A percentile compares a stretch with the other conserved stretches of the same genome.
Conservation (phyloP, 2,113 vertebrate species). For the Solea senegalensis region DNA sequence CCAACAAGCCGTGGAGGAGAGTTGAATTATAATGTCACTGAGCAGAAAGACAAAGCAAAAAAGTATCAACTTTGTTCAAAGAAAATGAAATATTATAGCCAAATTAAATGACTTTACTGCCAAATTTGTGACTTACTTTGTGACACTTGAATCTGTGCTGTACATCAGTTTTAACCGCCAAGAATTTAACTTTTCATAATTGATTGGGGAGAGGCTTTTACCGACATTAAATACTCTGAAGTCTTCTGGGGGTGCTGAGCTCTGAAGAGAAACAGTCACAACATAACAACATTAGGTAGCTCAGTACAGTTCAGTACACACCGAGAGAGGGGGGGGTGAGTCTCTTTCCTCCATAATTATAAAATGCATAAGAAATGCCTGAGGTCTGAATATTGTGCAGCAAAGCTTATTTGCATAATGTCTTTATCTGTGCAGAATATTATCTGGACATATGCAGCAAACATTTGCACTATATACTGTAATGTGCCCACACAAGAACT, state of each 20-base stretch:
- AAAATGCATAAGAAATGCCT: constrained; percentile 25
- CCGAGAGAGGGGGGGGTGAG: constrained; percentile 11
- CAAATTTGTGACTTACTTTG: constrained; percentile 84
- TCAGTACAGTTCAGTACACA: constrained; percentile 11
- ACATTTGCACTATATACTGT: neutral
- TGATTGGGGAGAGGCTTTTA: constrained; percentile 90
- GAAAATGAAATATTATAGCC: neutral
- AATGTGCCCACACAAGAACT: neutral
- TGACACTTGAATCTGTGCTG: constrained; percentile 86
- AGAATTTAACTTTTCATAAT: constrained; percentile 88
- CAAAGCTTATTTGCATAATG: neutral
- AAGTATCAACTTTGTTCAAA: neutral
- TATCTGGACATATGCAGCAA: neutral
- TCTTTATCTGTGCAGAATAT: constrained; percentile 25
- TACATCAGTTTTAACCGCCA: constrained; percentile 93
- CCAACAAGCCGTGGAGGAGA: constrained; percentile 96
- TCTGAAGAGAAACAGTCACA: constrained; percentile 81
- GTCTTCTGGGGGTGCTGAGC: constrained; percentile 86
- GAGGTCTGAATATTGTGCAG: constrained; percentile 21
- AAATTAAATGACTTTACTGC: neutral
- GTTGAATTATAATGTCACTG: constrained; percentile 90
- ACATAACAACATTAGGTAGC: constrained; percentile 30
- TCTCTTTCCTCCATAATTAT: constrained; percentile 21
- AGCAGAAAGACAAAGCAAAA: constrained; percentile 41
- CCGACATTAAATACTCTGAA: constrained; percentile 89